These are phyloP conservation scores for Apeltes quadracus DNA, from an alignment of 2,113 vertebrate genomes.

Conservation along the genomic window DNA sequence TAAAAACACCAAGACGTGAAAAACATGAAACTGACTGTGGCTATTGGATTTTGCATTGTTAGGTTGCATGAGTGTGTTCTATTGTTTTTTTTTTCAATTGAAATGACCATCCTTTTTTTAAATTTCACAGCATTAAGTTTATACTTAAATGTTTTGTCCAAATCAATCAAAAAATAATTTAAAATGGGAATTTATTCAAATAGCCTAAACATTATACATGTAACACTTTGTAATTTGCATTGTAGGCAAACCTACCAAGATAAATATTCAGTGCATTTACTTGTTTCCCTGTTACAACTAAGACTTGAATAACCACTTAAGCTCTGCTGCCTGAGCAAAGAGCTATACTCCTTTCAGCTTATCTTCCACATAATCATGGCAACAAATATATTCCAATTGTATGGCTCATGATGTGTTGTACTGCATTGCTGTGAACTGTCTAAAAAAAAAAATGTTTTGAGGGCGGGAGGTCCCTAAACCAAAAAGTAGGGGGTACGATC, in stretches of 20 bases:
- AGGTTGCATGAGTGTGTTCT: slow-evolving; percentile 69
- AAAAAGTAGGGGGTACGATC: not conserved
- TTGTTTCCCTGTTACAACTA: slow-evolving; percentile 64
- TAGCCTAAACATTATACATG: slow-evolving; percentile 47
- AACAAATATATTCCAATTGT: slow-evolving; percentile 47
- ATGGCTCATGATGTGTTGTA: slow-evolving; percentile 58
- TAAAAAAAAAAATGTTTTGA: slow-evolving; percentile 15
- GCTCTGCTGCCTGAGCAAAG: slow-evolving; percentile 64
- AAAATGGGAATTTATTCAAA: slow-evolving; percentile 35
- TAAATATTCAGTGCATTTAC: slow-evolving; percentile 75
- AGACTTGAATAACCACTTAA: slow-evolving; percentile 46
- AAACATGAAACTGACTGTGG: slow-evolving; percentile 57
- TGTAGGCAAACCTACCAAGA: slow-evolving; percentile 56
- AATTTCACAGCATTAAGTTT: slow-evolving; percentile 48
- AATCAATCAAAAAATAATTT: slow-evolving; percentile 38
- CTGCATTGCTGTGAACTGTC: slow-evolving; percentile 56
- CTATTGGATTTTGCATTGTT: slow-evolving; percentile 74
- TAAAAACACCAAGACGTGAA: slow-evolving; percentile 74
- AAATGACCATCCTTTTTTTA: slow-evolving; percentile 25
- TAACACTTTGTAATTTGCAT: slow-evolving; percentile 65
- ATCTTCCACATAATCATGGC: slow-evolving; percentile 40
- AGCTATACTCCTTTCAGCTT: slow-evolving; percentile 41
- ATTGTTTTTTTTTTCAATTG: slow-evolving; percentile 43
- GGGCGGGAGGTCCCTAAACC: not conserved
- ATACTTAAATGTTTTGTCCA: slow-evolving; percentile 52